Base-by-base conservation (phyloP, 1,140 invertebrate species). In the Zaprionus tsacasi region DNA sequence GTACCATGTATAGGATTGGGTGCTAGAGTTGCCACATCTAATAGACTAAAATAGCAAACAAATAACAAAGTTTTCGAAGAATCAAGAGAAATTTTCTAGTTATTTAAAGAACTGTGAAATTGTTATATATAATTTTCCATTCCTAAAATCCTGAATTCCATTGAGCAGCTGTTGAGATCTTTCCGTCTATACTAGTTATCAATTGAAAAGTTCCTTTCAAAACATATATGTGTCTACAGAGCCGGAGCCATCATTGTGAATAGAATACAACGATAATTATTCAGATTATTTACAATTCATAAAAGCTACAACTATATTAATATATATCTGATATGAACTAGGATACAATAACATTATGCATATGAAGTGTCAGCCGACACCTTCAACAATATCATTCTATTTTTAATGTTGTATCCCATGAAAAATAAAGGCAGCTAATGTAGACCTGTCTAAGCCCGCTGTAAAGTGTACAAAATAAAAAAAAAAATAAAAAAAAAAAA, bases 211-310 rank as follows among this genome's bases (percentile, higher is more conserved):
- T 86, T 86, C 68, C 76, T 79, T 82, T 59, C 76, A 70, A 43
- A 64, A 21, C 67, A 50, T 35, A 61, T 69, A 69, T 52, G 61
- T 11, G 40, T 73, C 79, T 68, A 45, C 52, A 65, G 63, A 67
- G 63, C 35, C 40, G 59, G 45, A 56, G 56, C 48, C 57, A 55
- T 21, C 52, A 74, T 70, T 68, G 61, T 79, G 56, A 79, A 76
- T 82, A 63, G 45, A 66, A 72, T 83, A 82, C 80, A 82, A 76
- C 81, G 81, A 82, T 74, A 48, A 68, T 43, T 63, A 54, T n/a
- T 43, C 15, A 54, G 40, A 27, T 54, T 52, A 45, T 35, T 36
- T 54, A 58, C 55, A 36, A 36, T 43, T 59, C 38, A 55, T 72
- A 45, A 3, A 17, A 40, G 13, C 35, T 48, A 40, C n/a, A 66